A percentile compares a stretch with the other conserved stretches of the same genome.
phyloP scores from a whole-genome alignment of 2,113 vertebrate species.

The Saccopteryx leptura region DNA sequence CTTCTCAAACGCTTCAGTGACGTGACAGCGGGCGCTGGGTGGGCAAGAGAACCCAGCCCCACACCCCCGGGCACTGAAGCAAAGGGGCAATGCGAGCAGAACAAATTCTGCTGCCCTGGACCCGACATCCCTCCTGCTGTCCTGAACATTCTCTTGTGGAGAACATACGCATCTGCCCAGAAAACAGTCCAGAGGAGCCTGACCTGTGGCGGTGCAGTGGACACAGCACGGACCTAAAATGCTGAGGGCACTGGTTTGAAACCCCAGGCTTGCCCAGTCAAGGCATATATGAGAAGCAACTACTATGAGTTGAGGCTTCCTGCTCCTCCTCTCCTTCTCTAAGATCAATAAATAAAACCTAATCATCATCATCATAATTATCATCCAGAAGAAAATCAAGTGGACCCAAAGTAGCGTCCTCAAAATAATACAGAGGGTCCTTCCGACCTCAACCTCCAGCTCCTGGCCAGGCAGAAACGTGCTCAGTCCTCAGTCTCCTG shows the following conservation, averaged over 20 bases:
- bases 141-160: background rate
- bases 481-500: background rate
- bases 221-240: too few relatives aligned
- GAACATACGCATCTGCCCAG: background rate
- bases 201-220: too few relatives aligned
- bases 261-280: too few relatives aligned
- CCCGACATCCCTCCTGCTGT: background rate
- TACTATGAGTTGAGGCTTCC: too few relatives aligned
- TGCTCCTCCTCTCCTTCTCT: too few relatives aligned
- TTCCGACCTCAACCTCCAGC: background rate
- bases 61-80: background rate
- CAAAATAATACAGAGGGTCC: background rate
- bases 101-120: background rate
- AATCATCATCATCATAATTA: too few relatives aligned
- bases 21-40: background rate
- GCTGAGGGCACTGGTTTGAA: too few relatives aligned
- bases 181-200: background rate
- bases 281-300: too few relatives aligned
- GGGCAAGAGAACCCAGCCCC: background rate
- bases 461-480: background rate
- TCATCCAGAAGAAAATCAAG: background rate
- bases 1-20: background rate
- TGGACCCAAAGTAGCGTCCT: background rate
- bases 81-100: background rate
- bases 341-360: too few relatives aligned